Conservation (phyloP, 2,113 vertebrate genomes). For the Poeciliopsis occidentalis region DNA sequence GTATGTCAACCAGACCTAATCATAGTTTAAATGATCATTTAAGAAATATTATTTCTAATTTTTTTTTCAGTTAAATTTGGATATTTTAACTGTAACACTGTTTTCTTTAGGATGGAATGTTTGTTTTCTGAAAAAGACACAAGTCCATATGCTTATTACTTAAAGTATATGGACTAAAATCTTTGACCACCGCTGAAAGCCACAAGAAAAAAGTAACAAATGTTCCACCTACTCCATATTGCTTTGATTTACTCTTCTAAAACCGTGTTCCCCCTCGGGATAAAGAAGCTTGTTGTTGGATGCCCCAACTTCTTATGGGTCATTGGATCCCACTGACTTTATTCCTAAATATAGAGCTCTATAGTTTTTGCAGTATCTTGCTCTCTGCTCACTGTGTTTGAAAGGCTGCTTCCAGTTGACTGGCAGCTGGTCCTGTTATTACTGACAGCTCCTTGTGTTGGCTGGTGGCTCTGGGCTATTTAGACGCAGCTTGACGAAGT, state of each 20-base stretch:
- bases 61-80: not conserved
- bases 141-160: not conserved
- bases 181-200: not conserved
- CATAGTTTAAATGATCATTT: too few species aligned
- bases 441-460: constrained; percentile 40
- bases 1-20: too few species aligned
- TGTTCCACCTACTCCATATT: not conserved
- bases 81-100: not conserved
- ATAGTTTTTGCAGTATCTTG: not conserved
- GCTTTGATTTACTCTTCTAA: not conserved
- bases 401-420: constrained; percentile 21
- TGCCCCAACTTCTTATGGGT: not conserved
- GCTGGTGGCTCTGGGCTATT: constrained; percentile 20
- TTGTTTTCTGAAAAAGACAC: not conserved
- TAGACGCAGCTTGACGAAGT: constrained; percentile 43
- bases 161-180: not conserved
- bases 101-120: not conserved
- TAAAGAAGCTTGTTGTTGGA: not conserved
- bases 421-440: constrained; percentile 28
- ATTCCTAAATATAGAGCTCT: not conserved
- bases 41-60: not conserved
- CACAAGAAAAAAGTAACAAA: not conserved
- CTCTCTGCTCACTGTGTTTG: constrained; percentile 4
- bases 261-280: not conserved
- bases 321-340: not conserved